Evolutionary conservation across 2,888 invertebrate species (phyloP), one percentile per base, ranked within the genome.

Genomic region (Oscheius sp.): DNA sequence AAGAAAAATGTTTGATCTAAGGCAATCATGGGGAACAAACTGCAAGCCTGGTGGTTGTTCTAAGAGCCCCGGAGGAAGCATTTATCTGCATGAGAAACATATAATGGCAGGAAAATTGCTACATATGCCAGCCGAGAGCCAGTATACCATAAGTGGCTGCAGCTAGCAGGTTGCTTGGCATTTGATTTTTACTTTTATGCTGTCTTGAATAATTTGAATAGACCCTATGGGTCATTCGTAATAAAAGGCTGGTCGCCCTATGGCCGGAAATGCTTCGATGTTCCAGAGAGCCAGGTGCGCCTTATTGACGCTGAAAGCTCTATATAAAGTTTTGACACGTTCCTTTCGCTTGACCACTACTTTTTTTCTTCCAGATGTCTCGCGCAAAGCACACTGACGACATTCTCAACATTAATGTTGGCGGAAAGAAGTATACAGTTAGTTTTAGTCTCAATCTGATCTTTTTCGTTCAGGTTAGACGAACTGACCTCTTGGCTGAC

Each of bases 361-460:
- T 17, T 29, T 55, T 33, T 12, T 33, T 1, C 25, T 64, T 48
- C 25, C 23, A 64, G 64, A 82, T 84, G 84, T 78, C 84, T 33
- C 80, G 82, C 27, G 75, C 69, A 48, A 70, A 80, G 29, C 81
- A 82, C 45, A 74, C 81, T 0, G 86, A 86, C 70, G 86, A 86
- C 73, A 84, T 86, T 67, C 71, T 86, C 33, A 86, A 83, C 68
- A 81, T 86, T 37, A 84, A 83, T 63, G 86, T 86, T 10, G 84
- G 86, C n/a, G 86, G 86, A 5, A 86, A 86, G 69, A 84, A 84
- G 68, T 86, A 82, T 64, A 86, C 86, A 53, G 86, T 86, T 31
- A 50, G 76, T 17, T 61, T n/a, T 34, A 8, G 27, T 29, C 42
- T 42, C 17, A 42, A 45, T 17, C 12, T 46, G 17, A n/a, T n/a